A percentile compares a stretch with the other conserved stretches of the same genome.
phyloP scores from a whole-genome alignment of 2,888 invertebrate genomes.

The Danaus chrysippus region DNA sequence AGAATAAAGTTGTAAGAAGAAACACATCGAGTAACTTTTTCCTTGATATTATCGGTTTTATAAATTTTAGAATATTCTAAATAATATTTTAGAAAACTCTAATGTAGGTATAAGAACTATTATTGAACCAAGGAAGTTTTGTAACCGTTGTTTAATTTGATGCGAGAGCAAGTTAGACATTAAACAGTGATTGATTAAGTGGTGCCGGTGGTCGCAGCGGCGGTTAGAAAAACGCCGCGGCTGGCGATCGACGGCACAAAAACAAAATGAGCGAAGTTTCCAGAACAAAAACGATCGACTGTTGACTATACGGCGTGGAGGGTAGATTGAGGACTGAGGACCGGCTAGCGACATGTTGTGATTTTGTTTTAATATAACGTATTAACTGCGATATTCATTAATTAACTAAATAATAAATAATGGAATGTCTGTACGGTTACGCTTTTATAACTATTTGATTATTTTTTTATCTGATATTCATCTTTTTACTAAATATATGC shows the following conservation, averaged over 20 bases:
- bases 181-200: constrained; percentile 39
- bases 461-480: no score
- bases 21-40: no score
- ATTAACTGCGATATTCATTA: not conserved
- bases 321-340: constrained; percentile 24
- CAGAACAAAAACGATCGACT: constrained; percentile 35
- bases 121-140: constrained; percentile 15
- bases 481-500: no score
- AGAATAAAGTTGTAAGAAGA: no score
- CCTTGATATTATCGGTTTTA: no score
- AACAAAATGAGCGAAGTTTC: constrained; percentile 48
- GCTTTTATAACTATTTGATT: no score
- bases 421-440: no score
- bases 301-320: no score
- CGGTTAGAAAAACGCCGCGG: constrained; percentile 22
- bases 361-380: constrained; percentile 18
- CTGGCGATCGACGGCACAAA: constrained; percentile 35
- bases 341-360: constrained; percentile 35
- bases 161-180: constrained; percentile 15
- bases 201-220: constrained; percentile 12
- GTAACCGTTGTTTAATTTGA: constrained; percentile 27
- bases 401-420: not conserved
- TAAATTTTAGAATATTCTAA: no score
- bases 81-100: no score
- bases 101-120: not conserved